Conservation (phyloP, 2,113 vertebrate genomes). For the Centropus unirufus region DNA sequence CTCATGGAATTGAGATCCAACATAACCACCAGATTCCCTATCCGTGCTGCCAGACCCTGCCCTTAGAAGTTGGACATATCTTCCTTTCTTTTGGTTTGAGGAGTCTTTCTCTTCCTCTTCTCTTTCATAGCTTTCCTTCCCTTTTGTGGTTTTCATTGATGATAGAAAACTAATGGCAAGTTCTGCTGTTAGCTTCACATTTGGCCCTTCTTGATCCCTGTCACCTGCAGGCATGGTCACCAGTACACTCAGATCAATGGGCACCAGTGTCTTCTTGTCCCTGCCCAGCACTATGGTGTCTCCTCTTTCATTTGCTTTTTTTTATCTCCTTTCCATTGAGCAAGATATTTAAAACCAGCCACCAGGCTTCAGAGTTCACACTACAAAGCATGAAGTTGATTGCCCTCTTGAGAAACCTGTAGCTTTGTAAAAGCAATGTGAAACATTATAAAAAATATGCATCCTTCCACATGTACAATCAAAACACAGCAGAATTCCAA, state of each 20-base stretch:
- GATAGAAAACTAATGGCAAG: neutral
- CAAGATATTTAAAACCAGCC: neutral
- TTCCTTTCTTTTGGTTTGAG: neutral
- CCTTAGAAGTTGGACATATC: neutral
- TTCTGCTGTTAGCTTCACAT: neutral
- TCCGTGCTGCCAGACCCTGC: neutral
- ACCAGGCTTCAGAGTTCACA: neutral
- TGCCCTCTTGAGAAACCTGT: neutral
- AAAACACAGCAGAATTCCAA: neutral
- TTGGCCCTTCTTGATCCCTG: neutral
- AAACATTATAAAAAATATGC: neutral
- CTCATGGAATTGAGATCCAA: neutral
- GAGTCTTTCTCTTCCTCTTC: neutral
- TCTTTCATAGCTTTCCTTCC: neutral
- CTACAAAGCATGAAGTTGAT: neutral
- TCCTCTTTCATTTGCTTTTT: neutral
- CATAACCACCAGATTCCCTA: neutral
- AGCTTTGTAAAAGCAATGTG: neutral
- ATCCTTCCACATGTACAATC: neutral
- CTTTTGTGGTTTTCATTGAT: neutral
- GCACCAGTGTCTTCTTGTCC: neutral
- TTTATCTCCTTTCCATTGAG: neutral
- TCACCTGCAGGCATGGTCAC: neutral
- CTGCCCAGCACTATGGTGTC: neutral
- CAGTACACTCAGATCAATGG: neutral